These are phyloP conservation scores for Drosophila seclusa DNA, from an alignment of 2,888 invertebrate genomes.

Conservation along the genomic window DNA sequence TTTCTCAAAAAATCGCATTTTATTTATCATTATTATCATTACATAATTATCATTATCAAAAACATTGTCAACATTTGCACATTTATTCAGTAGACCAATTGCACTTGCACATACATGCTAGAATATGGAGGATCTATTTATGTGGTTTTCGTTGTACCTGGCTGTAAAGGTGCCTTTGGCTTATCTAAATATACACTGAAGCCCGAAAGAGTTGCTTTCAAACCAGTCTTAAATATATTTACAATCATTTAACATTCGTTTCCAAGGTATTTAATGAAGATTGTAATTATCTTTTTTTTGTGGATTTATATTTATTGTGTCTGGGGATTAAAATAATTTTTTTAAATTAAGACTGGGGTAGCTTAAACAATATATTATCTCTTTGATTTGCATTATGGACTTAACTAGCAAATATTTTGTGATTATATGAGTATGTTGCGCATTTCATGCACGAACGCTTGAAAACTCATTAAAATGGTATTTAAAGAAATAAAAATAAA, in stretches of 20 bases:
- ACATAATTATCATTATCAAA: constrained; percentile 67
- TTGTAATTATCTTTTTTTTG: constrained; percentile 1
- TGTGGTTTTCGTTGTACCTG: constrained; percentile 23
- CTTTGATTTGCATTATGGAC: constrained; percentile 35
- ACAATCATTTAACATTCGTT: constrained; percentile 22
- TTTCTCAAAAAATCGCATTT: constrained; percentile 68
- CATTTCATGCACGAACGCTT: constrained; percentile 73
- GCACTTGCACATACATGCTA: constrained; percentile 39
- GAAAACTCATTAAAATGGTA: constrained; percentile 38
- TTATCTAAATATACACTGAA: constrained; percentile 15
- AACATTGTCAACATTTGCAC: constrained; percentile 39
- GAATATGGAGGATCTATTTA: constrained; percentile 21
- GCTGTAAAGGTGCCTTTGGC: constrained; percentile 70
- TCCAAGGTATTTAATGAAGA: constrained; percentile 17
- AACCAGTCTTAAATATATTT: constrained; percentile 41
- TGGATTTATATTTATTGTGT: constrained; percentile 21
- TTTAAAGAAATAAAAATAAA: constrained; percentile 5
- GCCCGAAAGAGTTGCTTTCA: constrained; percentile 20
- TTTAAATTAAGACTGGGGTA: constrained; percentile 64
- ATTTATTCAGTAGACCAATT: constrained; percentile 39
- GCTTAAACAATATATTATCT: constrained; percentile 31
- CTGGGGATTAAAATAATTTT: constrained; percentile 30
- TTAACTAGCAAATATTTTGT: constrained; percentile 32
- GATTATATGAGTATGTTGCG: constrained; percentile 23
- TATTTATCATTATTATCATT: constrained; percentile 63